phyloP scores from a whole-genome alignment of 1,140 invertebrate genomes.

The Bicyclus anynana region DNA sequence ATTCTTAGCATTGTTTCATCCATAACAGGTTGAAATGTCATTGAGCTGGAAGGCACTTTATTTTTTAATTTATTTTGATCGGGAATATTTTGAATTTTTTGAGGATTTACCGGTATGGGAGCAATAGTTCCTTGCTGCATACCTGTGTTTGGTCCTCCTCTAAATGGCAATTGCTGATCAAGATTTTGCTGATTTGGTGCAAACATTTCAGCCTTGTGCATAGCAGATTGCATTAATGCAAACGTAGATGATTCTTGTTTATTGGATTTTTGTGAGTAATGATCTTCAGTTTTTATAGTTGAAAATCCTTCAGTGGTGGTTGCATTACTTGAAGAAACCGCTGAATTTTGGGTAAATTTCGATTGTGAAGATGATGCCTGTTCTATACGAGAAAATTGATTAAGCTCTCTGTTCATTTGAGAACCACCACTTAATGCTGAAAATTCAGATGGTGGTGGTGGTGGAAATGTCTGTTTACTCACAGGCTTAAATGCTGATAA shows the following conservation, averaged over 20 bases:
- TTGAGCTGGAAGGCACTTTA: conserved; percentile 53
- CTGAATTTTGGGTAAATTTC: not conserved
- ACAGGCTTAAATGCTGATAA: conserved; percentile 71
- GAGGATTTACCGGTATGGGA: conserved; percentile 46
- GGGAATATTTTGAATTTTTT: not conserved
- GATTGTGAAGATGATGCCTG: not conserved
- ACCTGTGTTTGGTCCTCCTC: conserved; percentile 23
- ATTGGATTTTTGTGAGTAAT: not conserved
- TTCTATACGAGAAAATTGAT: conserved; percentile 1
- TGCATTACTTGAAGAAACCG: not conserved
- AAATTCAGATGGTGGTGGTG: conserved; percentile 57
- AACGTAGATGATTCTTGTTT: not conserved
- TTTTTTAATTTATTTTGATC: conserved; percentile 31
- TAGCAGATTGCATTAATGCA: not conserved
- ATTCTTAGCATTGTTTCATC: conserved; percentile 70
- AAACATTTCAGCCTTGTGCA: not conserved
- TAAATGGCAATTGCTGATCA: not conserved
- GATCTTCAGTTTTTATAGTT: not conserved
- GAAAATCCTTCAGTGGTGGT: not conserved
- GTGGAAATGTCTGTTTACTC: conserved; percentile 59
- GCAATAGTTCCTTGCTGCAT: conserved; percentile 51
- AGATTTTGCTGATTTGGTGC: not conserved
- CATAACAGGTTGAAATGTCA: conserved; percentile 79
- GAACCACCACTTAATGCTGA: conserved; percentile 30
- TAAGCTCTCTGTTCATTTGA: not conserved